These are phyloP conservation scores for Lepidochrysops patricia DNA, from an alignment of 2,888 invertebrate species.

Conservation along the genomic window DNA sequence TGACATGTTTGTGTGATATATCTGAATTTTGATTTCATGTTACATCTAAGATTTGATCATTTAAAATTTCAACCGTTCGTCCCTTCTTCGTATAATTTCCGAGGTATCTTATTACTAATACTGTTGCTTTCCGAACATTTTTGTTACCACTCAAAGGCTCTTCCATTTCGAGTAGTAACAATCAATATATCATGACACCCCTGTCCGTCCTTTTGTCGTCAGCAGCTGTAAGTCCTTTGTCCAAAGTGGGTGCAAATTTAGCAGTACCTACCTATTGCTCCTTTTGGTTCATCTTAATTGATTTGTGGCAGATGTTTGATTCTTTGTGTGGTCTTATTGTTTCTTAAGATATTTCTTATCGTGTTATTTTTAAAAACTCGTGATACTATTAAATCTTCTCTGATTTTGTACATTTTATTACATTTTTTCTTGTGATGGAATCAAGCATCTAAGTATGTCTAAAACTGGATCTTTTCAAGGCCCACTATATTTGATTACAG, in stretches of 20 bases:
- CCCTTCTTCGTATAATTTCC: background rate
- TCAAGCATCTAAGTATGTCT: no score
- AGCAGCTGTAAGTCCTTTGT: slow-evolving; percentile 28
- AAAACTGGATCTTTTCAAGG: background rate
- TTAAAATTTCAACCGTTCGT: background rate
- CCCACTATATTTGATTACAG: background rate
- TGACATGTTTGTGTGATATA: no score
- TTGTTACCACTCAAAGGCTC: background rate
- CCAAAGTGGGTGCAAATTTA: slow-evolving; percentile 47
- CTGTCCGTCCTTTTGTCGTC: slow-evolving; percentile 17
- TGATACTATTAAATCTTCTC: no score
- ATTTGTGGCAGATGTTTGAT: slow-evolving; percentile 24
- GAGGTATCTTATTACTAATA: background rate
- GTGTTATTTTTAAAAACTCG: no score
- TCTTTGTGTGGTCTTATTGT: background rate
- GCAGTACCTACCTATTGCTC: slow-evolving; percentile 29
- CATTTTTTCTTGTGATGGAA: no score
- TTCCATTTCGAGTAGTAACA: slow-evolving; percentile 7
- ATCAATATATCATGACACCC: slow-evolving; percentile 17
- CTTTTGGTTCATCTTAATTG: slow-evolving; percentile 23
- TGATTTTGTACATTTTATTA: background rate
- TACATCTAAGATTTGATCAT: no score
- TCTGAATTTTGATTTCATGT: no score
- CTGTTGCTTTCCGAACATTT: background rate
- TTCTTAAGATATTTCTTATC: background rate